Evolutionary conservation across 2,113 vertebrate species (phyloP), one percentile per base, ranked within the genome.

Genomic region (Strigops habroptila): DNA sequence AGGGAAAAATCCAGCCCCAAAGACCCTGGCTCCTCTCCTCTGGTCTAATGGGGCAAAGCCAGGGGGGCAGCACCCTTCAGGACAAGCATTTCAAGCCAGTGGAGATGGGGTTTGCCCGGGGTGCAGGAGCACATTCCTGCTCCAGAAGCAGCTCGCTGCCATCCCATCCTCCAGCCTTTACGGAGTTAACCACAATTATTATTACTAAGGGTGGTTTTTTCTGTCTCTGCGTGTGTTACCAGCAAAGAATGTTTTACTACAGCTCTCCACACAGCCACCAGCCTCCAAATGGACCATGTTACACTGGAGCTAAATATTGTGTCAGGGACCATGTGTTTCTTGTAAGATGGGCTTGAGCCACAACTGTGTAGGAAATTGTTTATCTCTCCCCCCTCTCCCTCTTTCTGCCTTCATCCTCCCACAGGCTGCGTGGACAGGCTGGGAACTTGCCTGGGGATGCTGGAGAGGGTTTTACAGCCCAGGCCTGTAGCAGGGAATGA

Each of bases 251-350:
- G 97, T 96, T 97, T 97, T 96, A 97, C 95, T 97, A 94, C 86
- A 82, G 83, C 93, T 96, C 97, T 97, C 97, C 97, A 97, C 97
- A 71, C 97, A 97, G 93, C 94, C 97, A 97, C 96, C 97, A 97
- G 87, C 97, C 97, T 98, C 97, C 97, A 97, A 98, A 95, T 97
- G 97, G 97, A 97, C 97, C 97, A 97, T 89, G 97, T 97, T 95
- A 96, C 88, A 94, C 95, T 80, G 92, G 95, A 97, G 85, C 96
- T 96, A 96, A 96, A 96, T 96, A 93, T 91, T 96, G 95, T 97
- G 97, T 97, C 96, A 97, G 96, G 86, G 90, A 97, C 95, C 97
- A 98, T 98, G 97, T 98, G 97, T 97, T 98, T 98, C 97, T 98
- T 97, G 97, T 98, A 97, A 98, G 92, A 88, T 33, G 17, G 90